These are phyloP conservation scores for Cassiopea andromeda DNA, from an alignment of 30 jellyfish, hydroid and myxozoan genomes.

Conservation along the genomic window DNA sequence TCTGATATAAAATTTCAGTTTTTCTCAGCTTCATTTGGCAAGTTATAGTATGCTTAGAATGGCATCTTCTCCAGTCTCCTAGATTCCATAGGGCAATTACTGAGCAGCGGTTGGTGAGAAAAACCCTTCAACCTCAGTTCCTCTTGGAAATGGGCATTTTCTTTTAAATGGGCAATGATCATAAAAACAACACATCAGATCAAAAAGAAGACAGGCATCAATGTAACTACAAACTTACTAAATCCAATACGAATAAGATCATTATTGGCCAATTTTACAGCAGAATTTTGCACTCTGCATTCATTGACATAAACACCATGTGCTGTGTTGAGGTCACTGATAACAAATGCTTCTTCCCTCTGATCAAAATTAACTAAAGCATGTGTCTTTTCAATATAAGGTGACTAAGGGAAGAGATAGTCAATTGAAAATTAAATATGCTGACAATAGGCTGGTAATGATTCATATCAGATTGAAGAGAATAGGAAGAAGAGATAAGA, in stretches of 20 bases:
- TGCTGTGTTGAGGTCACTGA: slow-evolving; percentile 82
- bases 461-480: not conserved
- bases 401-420: slow-evolving; percentile 40
- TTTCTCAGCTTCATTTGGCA: too few relatives aligned
- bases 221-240: slow-evolving; percentile 47
- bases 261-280: slow-evolving; percentile 80
- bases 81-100: too few relatives aligned
- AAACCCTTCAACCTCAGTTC: too few relatives aligned
- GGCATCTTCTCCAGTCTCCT: too few relatives aligned
- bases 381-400: slow-evolving; percentile 70
- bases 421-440: not conserved
- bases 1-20: too few relatives aligned
- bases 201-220: not conserved
- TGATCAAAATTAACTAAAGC: slow-evolving; percentile 61
- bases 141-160: too few relatives aligned
- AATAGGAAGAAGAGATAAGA: too few relatives aligned
- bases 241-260: slow-evolving; percentile 89
- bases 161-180: too few relatives aligned
- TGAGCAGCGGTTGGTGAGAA: too few relatives aligned
- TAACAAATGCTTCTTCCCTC: slow-evolving; percentile 24
- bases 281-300: slow-evolving; percentile 82
- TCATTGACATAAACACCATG: slow-evolving; percentile 93
- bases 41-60: too few relatives aligned
- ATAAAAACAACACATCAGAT: not conserved
- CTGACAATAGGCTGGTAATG: too few relatives aligned